These are phyloP conservation scores for Eudyptes chrysolophus DNA, from an alignment of 2,113 vertebrate species.

Conservation along the genomic window DNA sequence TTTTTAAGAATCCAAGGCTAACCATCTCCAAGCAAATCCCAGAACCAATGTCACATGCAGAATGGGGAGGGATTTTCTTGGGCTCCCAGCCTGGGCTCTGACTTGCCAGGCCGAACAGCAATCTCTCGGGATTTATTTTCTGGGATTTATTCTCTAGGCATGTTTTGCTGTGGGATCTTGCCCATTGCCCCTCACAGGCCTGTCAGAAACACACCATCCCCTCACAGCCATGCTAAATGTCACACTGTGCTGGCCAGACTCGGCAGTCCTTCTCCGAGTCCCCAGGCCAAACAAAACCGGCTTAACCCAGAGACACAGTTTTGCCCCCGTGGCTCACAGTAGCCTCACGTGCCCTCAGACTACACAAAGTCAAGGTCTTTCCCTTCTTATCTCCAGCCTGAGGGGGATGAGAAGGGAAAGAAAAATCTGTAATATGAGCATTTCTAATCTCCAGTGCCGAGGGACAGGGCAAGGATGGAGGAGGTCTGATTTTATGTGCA, in stretches of 20 bases:
- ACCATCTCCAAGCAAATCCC: neutral
- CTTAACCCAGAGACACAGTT: neutral
- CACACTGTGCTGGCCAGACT: neutral
- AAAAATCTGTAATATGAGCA: neutral
- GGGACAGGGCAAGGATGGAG: neutral
- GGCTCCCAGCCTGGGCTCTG: neutral
- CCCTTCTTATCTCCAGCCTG: neutral
- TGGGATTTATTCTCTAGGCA: neutral
- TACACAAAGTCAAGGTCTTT: neutral
- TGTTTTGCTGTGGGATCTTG: neutral
- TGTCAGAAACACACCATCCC: neutral
- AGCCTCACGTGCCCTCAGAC: neutral
- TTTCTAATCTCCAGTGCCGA: neutral
- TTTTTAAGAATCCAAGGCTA: neutral
- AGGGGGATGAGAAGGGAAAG: neutral
- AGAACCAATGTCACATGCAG: neutral
- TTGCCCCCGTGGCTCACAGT: neutral
- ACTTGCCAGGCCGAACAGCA: neutral
- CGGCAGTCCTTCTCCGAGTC: fast-evolving
- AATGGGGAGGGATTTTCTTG: neutral
- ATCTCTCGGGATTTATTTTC: neutral
- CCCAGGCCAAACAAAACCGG: neutral
- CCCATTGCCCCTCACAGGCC: neutral
- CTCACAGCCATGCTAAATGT: neutral
- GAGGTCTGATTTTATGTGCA: neutral